Evolutionary conservation across 2,797 vertebrate species (phyloP).

Genomic region (Serranus cabrilla): DNA sequence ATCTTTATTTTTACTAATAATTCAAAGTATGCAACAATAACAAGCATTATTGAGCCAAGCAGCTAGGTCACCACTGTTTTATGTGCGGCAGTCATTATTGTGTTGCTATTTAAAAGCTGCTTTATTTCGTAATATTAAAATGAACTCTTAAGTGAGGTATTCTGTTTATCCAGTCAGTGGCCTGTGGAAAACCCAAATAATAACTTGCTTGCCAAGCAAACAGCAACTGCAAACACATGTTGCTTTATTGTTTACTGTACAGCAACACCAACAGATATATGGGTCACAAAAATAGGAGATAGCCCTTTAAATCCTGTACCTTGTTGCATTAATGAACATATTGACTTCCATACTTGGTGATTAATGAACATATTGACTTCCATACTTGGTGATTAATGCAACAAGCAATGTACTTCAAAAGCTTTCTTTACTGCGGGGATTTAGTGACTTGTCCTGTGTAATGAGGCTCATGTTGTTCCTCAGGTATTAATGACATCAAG

Average conservation of each 20-base stretch:
- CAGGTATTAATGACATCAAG: background rate
- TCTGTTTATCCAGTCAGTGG: background rate
- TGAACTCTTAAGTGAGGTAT: background rate
- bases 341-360: background rate
- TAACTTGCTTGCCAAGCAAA: slow-evolving; percentile 9
- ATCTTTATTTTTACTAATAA: slow-evolving; percentile 18
- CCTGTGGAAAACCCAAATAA: slow-evolving; percentile 4
- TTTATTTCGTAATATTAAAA: slow-evolving; percentile 14
- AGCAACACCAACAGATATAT: background rate
- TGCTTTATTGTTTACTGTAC: background rate
- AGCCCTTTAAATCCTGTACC: background rate
- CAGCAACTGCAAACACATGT: background rate
- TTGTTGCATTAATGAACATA: background rate
- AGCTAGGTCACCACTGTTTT: background rate
- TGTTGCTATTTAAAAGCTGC: slow-evolving; percentile 1
- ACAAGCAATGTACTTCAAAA: too few relatives aligned
- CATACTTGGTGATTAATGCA: too few relatives aligned
- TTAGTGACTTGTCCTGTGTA: background rate
- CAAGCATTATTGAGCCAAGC: background rate
- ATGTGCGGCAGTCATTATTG: background rate
- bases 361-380: background rate
- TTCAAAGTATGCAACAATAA: slow-evolving; percentile 7
- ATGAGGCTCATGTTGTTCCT: background rate
- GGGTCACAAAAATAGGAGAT: background rate
- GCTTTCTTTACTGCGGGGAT: too few relatives aligned